phyloP scores from a whole-genome alignment of 30 jellyfish, hydroid and myxozoan genomes.

The Catostylus mosaicus region DNA sequence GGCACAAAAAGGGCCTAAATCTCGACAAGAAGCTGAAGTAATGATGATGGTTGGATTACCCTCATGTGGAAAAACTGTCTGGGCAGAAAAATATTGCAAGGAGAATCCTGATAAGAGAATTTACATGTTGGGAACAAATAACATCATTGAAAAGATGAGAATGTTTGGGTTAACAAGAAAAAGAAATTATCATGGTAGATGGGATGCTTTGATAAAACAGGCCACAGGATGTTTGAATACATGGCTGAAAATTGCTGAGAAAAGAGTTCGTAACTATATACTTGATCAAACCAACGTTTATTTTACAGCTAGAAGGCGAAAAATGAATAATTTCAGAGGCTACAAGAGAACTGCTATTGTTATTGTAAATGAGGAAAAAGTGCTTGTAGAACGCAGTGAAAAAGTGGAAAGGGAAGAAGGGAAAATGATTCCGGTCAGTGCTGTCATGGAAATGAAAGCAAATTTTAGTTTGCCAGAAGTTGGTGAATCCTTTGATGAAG shows the following conservation, averaged over 20 bases:
- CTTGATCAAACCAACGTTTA: slow-evolving; percentile 98
- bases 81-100: slow-evolving; percentile 91
- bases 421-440: slow-evolving; percentile 86
- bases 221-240: slow-evolving; percentile 89
- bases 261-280: slow-evolving; percentile 82
- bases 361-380: slow-evolving; percentile 70
- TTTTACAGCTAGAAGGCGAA: slow-evolving; percentile 92
- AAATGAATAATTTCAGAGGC: slow-evolving; percentile 86
- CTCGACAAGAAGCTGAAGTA: slow-evolving; percentile 89
- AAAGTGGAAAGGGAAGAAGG: slow-evolving; percentile 90
- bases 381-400: slow-evolving; percentile 71
- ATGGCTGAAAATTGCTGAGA: slow-evolving; percentile 86
- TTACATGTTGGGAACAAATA: slow-evolving; percentile 92
- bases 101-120: slow-evolving; percentile 85
- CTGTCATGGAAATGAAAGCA: slow-evolving; percentile 96
- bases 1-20: slow-evolving; percentile 87
- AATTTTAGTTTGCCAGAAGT: slow-evolving; percentile 92
- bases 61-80: slow-evolving; percentile 90
- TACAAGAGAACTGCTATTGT: slow-evolving; percentile 93
- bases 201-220: slow-evolving; percentile 96
- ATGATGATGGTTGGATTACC: slow-evolving; percentile 99
- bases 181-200: slow-evolving; percentile 96
- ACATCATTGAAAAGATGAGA: slow-evolving; percentile 90
- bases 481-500: slow-evolving; percentile 96
- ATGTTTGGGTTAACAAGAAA: slow-evolving; percentile 79